Conservation (phyloP, 2,797 vertebrate genomes). For the Onychomys arenicola region DNA sequence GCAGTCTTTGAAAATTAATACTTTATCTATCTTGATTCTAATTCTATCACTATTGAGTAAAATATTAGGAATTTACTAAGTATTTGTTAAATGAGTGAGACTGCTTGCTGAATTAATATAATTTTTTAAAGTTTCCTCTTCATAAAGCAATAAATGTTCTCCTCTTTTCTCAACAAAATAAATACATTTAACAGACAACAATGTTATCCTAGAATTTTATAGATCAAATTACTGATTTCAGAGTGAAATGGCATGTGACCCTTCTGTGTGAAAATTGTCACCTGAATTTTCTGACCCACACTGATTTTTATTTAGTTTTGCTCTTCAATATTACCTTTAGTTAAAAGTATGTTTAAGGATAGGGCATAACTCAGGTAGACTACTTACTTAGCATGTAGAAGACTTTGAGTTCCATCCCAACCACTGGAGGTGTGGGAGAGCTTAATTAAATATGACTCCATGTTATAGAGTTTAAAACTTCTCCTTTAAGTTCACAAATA, state of each 20-base stretch:
- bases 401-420: background rate
- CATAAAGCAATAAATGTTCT: constrained; percentile 17
- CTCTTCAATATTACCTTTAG: background rate
- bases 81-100: background rate
- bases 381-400: background rate
- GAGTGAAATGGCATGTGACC: background rate
- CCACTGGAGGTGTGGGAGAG: background rate
- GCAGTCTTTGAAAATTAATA: background rate
- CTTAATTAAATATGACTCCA: background rate
- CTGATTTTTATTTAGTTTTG: constrained; percentile 41
- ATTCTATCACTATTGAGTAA: background rate
- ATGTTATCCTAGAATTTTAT: background rate
- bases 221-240: background rate
- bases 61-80: background rate
- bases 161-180: constrained; percentile 15
- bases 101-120: background rate
- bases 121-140: background rate
- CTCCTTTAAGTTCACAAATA: constrained; percentile 18
- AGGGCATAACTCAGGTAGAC: background rate
- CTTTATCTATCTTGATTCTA: background rate
- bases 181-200: background rate
- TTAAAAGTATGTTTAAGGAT: background rate
- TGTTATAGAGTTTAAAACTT: background rate
- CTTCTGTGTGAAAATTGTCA: background rate
- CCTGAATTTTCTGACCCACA: constrained; percentile 24